Base-by-base conservation (phyloP, 2,888 invertebrate species). In the Dryobota labecula region DNA sequence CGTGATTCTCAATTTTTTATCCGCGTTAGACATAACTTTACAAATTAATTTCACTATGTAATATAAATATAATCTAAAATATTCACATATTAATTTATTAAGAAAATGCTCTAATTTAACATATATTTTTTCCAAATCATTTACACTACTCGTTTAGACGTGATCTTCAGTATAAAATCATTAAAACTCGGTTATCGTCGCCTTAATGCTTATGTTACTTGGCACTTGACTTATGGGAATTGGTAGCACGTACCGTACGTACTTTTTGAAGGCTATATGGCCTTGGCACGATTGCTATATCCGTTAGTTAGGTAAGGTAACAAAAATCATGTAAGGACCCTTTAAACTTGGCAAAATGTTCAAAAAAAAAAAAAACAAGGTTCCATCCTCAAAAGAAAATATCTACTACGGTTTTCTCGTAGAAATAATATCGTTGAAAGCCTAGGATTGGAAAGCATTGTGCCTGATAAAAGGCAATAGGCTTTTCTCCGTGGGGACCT, bases 381-480 rank as follows among this genome's bases (percentile, higher is more conserved):
- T 45, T 20, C 5, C 9, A 24, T 18, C 38, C 20, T 33, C 13
- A 18, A 36, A 49, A 56, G 5, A 24, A 53, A 36, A 70, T 41
- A 0, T 4, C 5, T 0, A 6, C 9, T n/a, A 18, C 20, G 0
- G 11, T 49, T 54, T 70, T 36, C 24, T 45, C 20, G 9, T n/a
- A 54, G n/a, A 58, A 38, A 49, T 80, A 76, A 76, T 68, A 61
- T 51, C 30, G 58, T 20, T 81, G 27, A 76, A 56, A 76, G 76
- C 69, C 20, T 15, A 68, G 45, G 49, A 73, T 79, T 69, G 57
- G 51, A 65, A 80, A 64, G 66, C n/a, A 45, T 56, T 67, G 67
- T 58, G 41, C 60, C 80, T 73, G 80, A 79, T 63, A 75, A 53
- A 75, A 79, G 58, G 73, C 27, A 70, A 81, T 76, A 76, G 69